Conservation (phyloP, 2,888 invertebrate species). For the Euphydryas editha region DNA sequence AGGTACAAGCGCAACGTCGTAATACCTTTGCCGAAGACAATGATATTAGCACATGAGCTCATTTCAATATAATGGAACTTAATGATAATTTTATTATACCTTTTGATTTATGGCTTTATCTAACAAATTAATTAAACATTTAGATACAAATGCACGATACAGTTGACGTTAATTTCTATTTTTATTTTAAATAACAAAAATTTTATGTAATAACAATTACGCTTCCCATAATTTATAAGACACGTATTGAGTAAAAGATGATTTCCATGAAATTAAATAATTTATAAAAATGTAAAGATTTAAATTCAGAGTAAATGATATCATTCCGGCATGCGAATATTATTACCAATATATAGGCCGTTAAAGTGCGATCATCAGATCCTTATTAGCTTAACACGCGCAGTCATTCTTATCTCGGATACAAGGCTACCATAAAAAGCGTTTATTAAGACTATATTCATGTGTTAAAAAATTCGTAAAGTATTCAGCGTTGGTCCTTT, state of each 20-base stretch:
- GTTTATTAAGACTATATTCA: conserved; percentile 80
- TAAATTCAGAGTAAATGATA: conserved; percentile 55
- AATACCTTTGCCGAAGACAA: background rate
- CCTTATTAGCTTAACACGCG: conserved; percentile 79
- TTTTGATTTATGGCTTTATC: background rate
- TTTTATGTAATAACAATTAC: no score
- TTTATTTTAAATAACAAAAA: background rate
- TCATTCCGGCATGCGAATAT: conserved; percentile 66
- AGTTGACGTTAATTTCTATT: background rate
- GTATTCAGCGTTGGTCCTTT: conserved; percentile 63
- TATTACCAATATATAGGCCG: conserved; percentile 61
- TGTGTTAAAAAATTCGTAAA: conserved; percentile 78
- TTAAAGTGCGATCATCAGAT: conserved; percentile 70
- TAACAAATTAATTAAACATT: background rate
- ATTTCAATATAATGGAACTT: conserved; percentile 57
- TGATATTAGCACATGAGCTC: conserved; percentile 57
- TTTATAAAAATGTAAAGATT: conserved; percentile 41
- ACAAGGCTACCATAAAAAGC: conserved; percentile 76
- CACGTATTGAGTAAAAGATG: background rate
- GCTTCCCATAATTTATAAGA: background rate
- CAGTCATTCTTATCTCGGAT: conserved; percentile 73
- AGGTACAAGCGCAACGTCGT: no score
- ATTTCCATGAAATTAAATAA: background rate
- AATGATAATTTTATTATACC: background rate
- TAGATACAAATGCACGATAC: background rate